Base-by-base conservation (phyloP, 2,888 invertebrate species). In the Acanthosoma haemorrhoidale region DNA sequence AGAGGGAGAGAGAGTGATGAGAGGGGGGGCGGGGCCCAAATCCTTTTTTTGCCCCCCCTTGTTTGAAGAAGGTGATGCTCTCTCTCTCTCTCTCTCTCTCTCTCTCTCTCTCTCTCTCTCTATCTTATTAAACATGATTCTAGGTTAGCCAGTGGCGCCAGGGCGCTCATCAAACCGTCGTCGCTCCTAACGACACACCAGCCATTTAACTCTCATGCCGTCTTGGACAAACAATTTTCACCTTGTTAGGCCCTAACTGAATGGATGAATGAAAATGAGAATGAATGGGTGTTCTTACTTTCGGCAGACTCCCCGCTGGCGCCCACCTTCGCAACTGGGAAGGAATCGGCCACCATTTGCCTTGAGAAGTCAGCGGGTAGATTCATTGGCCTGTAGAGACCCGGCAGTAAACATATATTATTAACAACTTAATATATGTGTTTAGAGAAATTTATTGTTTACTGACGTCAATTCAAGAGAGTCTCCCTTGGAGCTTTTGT, bases 131-230 rank as follows among this genome's bases (percentile, higher is more conserved):
- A 63, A 63, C 63, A 63, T 63, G 63, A 63, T 63, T 63, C 63
- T 63, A 63, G 63, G 63, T 63, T 63, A 36, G 66, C 59, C 31
- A 61, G 69, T 73, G 73, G 75, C 66, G 70, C 70, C 73, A 74
- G 72, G 70, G 57, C 72, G 71, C 74, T 74, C 72, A 70, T 71
- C 71, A 32, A 18, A 6, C 31, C 61, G 16, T 29, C 13, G 29
- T 21, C 36, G 18, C 58, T 58, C 3, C 58, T 31, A 29, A 31
- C 29, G 58, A 29, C 31, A 29, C 25, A 21, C 63, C 25, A 25
- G 63, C 63, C 38, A 39, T 63, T 38, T 63, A 63, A 15, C 63
- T 31, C 43, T 41, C 43, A 41, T 32, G 6, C 21, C 1, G 15
- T 11, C 63, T 63, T 18, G n/a, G n/a, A n/a, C 63, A 11, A 38